Evolutionary conservation across 2,797 vertebrate species (phyloP).

Genomic region (Loris lydekkerianus): DNA sequence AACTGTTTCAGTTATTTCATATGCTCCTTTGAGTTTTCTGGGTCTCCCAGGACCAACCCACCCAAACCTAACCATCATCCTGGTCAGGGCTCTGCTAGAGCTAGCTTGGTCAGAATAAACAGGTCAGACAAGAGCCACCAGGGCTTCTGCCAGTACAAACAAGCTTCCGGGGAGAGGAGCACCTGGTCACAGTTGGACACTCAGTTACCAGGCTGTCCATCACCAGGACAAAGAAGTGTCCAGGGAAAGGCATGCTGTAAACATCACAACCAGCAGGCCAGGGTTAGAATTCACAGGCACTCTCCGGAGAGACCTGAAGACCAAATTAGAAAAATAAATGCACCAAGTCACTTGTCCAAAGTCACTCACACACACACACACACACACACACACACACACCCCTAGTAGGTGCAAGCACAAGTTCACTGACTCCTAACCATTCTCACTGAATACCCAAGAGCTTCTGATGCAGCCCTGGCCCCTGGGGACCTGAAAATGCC

Average conservation of each 20-base stretch:
- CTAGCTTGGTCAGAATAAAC: background rate
- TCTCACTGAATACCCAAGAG: background rate
- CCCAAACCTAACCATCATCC: no score
- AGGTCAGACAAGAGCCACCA: background rate
- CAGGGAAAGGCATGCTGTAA: no score
- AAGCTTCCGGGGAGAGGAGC: background rate
- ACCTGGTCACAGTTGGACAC: background rate
- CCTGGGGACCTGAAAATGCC: background rate
- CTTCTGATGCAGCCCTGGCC: background rate
- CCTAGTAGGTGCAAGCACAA: rapidly evolving
- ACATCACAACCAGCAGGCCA: no score
- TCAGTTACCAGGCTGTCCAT: background rate
- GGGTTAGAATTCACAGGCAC: background rate
- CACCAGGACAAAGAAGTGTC: background rate
- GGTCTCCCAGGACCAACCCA: background rate
- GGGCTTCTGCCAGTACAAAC: background rate
- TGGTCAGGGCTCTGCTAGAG: background rate
- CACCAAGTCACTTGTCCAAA: background rate
- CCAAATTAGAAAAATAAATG: background rate
- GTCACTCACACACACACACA: no score
- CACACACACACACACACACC: no score
- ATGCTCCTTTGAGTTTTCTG: background rate
- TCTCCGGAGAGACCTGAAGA: background rate
- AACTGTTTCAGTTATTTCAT: background rate
- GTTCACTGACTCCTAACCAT: background rate